These are phyloP conservation scores for Anguilla japonica DNA, from an alignment of 2,113 vertebrate genomes.

Conservation along the genomic window DNA sequence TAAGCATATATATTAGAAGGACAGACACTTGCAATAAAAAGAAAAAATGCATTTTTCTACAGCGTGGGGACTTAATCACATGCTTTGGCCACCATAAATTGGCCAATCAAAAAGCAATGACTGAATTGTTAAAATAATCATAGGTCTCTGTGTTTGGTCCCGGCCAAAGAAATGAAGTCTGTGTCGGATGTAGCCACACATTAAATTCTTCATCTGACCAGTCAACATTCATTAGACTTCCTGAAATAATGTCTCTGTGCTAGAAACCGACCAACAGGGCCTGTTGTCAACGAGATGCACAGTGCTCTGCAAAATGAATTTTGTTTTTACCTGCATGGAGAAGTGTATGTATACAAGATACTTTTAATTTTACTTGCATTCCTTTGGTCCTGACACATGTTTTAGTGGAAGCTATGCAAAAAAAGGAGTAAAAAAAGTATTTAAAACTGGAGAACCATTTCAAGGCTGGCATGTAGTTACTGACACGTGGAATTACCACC, in stretches of 20 bases:
- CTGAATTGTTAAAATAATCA: slow-evolving; percentile 9
- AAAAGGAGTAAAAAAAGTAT: neutral
- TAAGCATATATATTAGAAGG: neutral
- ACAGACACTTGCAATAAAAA: neutral
- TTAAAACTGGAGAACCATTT: no score
- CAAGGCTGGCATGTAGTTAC: neutral
- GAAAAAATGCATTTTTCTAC: neutral
- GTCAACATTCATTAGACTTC: slow-evolving; percentile 9
- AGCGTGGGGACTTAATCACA: neutral
- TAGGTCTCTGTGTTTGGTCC: neutral
- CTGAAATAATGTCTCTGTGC: neutral
- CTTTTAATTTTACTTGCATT: neutral
- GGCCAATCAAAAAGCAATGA: neutral
- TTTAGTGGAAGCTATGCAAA: neutral
- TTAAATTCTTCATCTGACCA: slow-evolving; percentile 8
- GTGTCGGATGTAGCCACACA: neutral
- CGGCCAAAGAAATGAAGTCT: neutral
- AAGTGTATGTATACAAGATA: neutral
- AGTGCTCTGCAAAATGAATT: neutral
- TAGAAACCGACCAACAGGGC: neutral
- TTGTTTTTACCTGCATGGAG: neutral
- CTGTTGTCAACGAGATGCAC: neutral
- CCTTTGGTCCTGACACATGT: neutral
- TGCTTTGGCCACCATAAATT: neutral
- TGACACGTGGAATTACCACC: neutral